Percentiles rank a stretch among this genome's conserved stretches.
Conservation (phyloP, 2,113 vertebrate genomes). For the Romanogobio albipinnatus region DNA sequence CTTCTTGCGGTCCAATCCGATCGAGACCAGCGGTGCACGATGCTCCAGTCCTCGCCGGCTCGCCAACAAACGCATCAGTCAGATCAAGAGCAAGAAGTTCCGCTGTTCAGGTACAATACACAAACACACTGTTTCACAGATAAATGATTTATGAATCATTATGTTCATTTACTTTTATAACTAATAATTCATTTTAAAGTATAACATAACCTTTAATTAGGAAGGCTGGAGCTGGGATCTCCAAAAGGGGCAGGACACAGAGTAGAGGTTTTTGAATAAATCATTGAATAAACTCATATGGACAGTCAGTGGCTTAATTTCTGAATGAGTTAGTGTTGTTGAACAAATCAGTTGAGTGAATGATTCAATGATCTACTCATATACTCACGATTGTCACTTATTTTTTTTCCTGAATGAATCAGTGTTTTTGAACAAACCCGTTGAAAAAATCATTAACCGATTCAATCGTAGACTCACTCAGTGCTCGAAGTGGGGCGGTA, state of each 20-base stretch:
- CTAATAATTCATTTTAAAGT: not conserved
- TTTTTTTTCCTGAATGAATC: not conserved
- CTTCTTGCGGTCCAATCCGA: conserved; percentile 94
- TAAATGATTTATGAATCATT: not conserved
- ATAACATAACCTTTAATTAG: not conserved
- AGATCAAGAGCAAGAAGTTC: conserved; percentile 99
- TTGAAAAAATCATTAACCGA: not conserved
- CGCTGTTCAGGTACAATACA: conserved; percentile 89
- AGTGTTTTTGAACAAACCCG: not conserved
- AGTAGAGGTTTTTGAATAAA: no score
- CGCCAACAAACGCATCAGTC: conserved; percentile 96
- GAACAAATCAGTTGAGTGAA: not conserved
- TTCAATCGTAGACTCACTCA: not conserved
- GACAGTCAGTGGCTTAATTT: not conserved
- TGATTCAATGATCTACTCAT: not conserved
- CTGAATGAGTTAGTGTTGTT: not conserved
- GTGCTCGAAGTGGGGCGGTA: no score
- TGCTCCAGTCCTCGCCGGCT: conserved; percentile 95
- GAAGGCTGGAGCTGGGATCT: no score
- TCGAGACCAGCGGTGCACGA: conserved; percentile 96
- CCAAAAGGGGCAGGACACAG: no score
- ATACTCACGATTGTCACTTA: not conserved
- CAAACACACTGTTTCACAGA: not conserved
- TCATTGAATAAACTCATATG: no score
- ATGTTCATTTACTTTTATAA: not conserved